A percentile compares a stretch with the other conserved stretches of the same genome.
Evolutionary conservation across 1,140 invertebrate species (phyloP).

Genomic region (Octopus sinensis): DNA sequence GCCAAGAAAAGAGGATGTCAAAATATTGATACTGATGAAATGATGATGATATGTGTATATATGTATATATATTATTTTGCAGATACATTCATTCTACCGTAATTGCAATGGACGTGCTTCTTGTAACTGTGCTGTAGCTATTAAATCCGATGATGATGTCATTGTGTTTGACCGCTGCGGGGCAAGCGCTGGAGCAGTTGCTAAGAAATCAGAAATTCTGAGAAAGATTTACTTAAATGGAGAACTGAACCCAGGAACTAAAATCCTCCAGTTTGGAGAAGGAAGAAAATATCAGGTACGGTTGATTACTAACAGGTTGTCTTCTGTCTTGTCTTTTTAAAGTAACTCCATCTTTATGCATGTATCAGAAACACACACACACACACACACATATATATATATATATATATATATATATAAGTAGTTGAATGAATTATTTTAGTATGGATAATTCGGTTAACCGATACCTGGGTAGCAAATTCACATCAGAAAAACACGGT

Average conservation of each 20-base stretch:
- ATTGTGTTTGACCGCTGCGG: constrained; percentile 48
- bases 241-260: constrained; percentile 33
- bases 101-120: constrained; percentile 32
- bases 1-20: too few species aligned
- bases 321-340: too few species aligned
- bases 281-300: constrained; percentile 34
- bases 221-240: constrained; percentile 34
- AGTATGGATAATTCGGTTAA: background rate
- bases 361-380: background rate
- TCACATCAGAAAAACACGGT: too few species aligned
- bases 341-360: too few species aligned
- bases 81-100: constrained; percentile 40
- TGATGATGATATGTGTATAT: background rate
- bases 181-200: background rate
- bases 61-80: background rate
- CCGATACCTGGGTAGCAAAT: too few species aligned
- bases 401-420: background rate
- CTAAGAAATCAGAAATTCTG: constrained; percentile 13
- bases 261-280: constrained; percentile 27
- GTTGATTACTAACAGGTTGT: too few species aligned
- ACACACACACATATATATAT: background rate
- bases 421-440: background rate
- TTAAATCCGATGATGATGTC: constrained; percentile 46
- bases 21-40: background rate
- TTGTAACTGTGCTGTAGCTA: constrained; percentile 51